Percentiles rank a stretch among this genome's conserved stretches.
Evolutionary conservation across 2,797 vertebrate species (phyloP).

Genomic region (Myioborus melanocephalus): DNA sequence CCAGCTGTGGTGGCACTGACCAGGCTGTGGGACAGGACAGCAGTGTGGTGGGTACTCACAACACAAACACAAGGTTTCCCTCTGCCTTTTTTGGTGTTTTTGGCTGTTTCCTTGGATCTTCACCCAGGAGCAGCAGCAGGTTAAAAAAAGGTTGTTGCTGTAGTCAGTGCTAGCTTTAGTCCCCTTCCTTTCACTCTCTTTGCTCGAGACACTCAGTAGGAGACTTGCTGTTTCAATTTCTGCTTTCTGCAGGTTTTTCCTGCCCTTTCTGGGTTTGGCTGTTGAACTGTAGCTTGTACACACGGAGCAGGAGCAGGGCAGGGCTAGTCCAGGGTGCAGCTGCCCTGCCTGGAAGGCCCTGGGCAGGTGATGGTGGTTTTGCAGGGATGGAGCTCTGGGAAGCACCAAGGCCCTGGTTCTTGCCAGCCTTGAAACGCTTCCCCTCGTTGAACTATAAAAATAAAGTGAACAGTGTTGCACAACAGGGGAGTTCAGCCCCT

Average conservation of each 20-base stretch:
- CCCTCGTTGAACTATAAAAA: rapidly evolving
- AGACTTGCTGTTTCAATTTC: neutral
- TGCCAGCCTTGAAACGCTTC: neutral
- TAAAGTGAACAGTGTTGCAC: neutral
- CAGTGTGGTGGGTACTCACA: neutral
- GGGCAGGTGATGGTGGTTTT: neutral
- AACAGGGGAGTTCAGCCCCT: neutral
- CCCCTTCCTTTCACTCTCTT: neutral
- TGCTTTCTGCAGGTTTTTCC: neutral
- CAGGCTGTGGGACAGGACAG: neutral
- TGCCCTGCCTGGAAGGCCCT: neutral
- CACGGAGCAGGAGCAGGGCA: neutral
- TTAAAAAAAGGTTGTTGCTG: neutral
- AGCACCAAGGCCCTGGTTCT: neutral
- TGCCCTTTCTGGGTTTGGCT: neutral
- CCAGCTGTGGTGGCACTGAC: rapidly evolving
- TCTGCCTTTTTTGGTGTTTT: neutral
- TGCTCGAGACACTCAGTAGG: neutral
- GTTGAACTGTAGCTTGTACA: neutral
- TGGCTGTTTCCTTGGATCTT: neutral
- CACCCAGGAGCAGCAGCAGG: neutral
- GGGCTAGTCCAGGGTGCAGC: neutral
- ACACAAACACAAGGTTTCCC: neutral
- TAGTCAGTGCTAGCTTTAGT: neutral
- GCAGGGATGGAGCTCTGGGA: neutral